Base-by-base conservation (phyloP, 2,888 invertebrate species). In the Himalopsyche kuldschensis region DNA sequence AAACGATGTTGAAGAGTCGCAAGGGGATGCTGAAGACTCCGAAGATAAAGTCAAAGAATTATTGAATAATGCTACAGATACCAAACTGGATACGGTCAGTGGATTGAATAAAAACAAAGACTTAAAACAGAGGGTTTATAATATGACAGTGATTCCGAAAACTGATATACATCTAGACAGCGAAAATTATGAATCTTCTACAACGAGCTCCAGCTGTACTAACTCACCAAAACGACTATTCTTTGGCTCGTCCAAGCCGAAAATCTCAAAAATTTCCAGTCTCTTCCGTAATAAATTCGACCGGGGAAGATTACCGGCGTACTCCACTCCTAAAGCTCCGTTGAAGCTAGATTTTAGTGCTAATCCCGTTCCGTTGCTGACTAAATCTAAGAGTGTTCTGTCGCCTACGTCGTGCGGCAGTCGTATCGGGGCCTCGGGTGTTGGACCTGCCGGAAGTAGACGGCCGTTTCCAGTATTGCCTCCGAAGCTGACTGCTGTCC, bases 151-250 rank as follows among this genome's bases (percentile, higher is more conserved):
- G 0, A 91, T 91, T 87, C 92, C 92, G 0, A 93, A 93, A 88
- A 91, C 91, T 0, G 92, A 93, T 77, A 90, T 92, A 0, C 93
- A 92, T 86, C 89, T 93, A 48, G 93, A 93, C 76, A 93, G 93
- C 47, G 93, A 93, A 86, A 93, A 93, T 84, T 93, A 93, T 86
- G 93, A 93, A 87, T 93, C 94, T 0, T 94, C 94, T 0, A 94
- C 94, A 0, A 93, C 94, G 0, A 93, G 93, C 81, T 94, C 94
- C 0, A 94, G 94, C 87, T 93, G 93, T 84, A 92, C 94, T 0
- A 94, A 94, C 87, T 94, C 94, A 0, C 94, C 94, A 0, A 94
- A 94, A 89, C 89, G 94, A 81, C 88, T 93, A 87, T 91, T 90
- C 89, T 90, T 89, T 82, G 89, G 89, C 4, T 89, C 90, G 0